phyloP scores from a whole-genome alignment of 2,797 vertebrate species.

The Alca torda region DNA sequence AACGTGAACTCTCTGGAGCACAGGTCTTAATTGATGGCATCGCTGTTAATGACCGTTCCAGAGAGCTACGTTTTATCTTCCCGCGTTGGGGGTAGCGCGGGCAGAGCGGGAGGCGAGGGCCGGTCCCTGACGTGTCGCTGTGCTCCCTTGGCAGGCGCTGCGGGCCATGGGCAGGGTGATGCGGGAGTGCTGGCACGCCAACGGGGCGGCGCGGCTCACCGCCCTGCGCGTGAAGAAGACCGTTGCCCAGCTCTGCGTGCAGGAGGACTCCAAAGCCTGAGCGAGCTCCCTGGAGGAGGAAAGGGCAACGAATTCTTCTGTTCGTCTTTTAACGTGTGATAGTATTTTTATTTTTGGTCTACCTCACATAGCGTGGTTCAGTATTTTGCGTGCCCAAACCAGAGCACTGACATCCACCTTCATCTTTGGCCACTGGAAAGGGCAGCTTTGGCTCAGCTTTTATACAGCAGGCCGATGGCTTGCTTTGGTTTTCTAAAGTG shows the following conservation, averaged over 20 bases:
- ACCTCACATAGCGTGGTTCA: conserved; percentile 80
- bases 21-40: accelerated
- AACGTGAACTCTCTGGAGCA: accelerated
- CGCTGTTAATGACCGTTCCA: background rate
- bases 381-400: conserved; percentile 76
- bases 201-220: conserved; percentile 89
- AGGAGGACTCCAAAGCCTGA: conserved; percentile 86
- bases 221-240: conserved; percentile 97
- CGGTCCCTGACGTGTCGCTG: background rate
- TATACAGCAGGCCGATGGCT: background rate
- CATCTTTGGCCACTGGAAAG: background rate
- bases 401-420: conserved; percentile 69
- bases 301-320: background rate
- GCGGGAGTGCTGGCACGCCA: conserved; percentile 95
- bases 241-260: conserved; percentile 85
- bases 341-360: conserved; percentile 74
- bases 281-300: no score
- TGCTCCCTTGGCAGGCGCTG: conserved; percentile 79
- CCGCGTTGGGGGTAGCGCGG: accelerated
- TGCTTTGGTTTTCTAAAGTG: conserved; percentile 21
- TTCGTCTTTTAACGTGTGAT: background rate
- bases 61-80: background rate
- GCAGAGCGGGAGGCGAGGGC: background rate
- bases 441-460: background rate
- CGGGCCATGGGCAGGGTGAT: conserved; percentile 94